A percentile compares a stretch with the other conserved stretches of the same genome.
These are phyloP conservation scores for Bruchidius siliquastri DNA, from an alignment of 2,888 invertebrate species.

Conservation along the genomic window DNA sequence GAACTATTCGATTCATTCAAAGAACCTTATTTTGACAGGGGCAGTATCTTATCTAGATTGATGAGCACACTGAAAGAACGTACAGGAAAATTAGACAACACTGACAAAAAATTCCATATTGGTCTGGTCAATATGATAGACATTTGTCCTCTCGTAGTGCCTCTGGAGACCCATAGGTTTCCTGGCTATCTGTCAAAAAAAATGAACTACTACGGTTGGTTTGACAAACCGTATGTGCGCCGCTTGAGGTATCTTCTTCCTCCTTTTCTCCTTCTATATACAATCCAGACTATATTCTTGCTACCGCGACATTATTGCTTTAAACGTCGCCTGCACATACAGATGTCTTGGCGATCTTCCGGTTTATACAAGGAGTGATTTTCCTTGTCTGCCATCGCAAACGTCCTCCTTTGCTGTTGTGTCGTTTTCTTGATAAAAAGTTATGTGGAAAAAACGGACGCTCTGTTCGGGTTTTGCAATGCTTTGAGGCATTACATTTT, in stretches of 20 bases:
- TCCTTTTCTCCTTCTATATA: not conserved
- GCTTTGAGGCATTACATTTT: not conserved
- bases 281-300: not conserved
- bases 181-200: too few relatives aligned
- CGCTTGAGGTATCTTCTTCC: not conserved
- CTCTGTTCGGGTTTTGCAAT: not conserved
- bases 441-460: not conserved
- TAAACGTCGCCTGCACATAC: not conserved
- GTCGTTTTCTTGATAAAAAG: not conserved
- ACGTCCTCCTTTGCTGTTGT: not conserved
- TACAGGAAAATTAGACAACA: too few relatives aligned
- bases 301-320: not conserved
- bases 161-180: too few relatives aligned
- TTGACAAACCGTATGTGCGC: not conserved
- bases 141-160: too few relatives aligned
- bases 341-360: not conserved
- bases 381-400: not conserved
- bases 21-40: too few relatives aligned
- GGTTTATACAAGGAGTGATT: not conserved
- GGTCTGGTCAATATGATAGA: too few relatives aligned
- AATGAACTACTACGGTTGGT: too few relatives aligned
- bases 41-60: too few relatives aligned
- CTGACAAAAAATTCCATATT: too few relatives aligned
- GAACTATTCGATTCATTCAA: too few relatives aligned
- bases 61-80: too few relatives aligned